phyloP scores from a whole-genome alignment of 2,888 invertebrate species.

The Enchytraeus crypticus region DNA sequence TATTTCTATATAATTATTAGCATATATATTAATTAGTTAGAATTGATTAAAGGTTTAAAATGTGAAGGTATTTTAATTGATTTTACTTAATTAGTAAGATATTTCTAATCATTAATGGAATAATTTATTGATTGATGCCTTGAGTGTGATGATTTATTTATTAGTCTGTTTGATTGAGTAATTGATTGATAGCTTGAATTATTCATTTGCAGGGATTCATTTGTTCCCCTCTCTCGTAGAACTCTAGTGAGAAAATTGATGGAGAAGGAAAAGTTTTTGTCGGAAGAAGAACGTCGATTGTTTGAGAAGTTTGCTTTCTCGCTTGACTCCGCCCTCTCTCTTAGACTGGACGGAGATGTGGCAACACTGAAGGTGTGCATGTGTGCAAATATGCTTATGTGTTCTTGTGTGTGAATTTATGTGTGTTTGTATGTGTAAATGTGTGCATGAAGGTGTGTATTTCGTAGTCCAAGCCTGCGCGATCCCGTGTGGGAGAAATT shows the following conservation, averaged over 20 bases:
- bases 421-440: background rate
- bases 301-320: constrained; percentile 42
- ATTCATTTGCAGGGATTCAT: background rate
- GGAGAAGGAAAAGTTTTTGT: constrained; percentile 36
- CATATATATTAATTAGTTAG: too few species aligned
- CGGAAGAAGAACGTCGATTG: constrained; percentile 27
- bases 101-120: background rate
- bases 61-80: too few species aligned
- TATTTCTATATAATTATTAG: too few species aligned
- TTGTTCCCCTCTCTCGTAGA: background rate
- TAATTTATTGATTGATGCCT: background rate
- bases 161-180: background rate
- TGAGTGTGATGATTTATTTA: background rate
- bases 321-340: constrained; percentile 41
- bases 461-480: too few species aligned
- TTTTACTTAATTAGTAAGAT: too few species aligned
- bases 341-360: constrained; percentile 27
- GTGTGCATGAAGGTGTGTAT: background rate
- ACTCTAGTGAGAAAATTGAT: constrained; percentile 39
- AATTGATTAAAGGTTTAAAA: too few species aligned
- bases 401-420: background rate
- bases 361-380: background rate
- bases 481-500: too few species aligned
- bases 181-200: background rate
- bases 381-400: background rate